phyloP scores from a whole-genome alignment of 2,797 vertebrate species.

The Euphonia xanthogaster region DNA sequence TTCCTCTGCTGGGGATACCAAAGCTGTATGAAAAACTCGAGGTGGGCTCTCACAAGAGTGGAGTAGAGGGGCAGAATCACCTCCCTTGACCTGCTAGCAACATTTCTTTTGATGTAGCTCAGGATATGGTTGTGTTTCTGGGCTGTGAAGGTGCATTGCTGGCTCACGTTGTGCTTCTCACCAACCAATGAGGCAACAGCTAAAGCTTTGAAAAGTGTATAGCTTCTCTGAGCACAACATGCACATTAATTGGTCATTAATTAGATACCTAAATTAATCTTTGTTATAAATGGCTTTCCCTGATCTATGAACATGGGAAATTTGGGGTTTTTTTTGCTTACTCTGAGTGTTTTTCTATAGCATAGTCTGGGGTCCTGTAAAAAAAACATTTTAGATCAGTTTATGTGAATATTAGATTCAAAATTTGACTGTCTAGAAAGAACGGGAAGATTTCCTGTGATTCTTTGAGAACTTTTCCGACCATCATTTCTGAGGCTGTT shows the following conservation, averaged over 20 bases:
- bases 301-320: fast-evolving
- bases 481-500: neutral
- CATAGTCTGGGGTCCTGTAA: fast-evolving
- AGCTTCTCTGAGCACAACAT: neutral
- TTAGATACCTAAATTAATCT: neutral
- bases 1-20: neutral
- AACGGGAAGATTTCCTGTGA: neutral
- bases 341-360: neutral
- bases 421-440: neutral
- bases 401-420: neutral
- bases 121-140: neutral
- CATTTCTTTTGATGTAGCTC: neutral
- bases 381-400: neutral
- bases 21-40: neutral
- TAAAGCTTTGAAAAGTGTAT: neutral
- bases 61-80: neutral
- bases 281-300: neutral
- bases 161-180: neutral
- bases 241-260: neutral
- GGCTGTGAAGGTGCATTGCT: neutral
- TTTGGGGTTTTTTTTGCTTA: neutral
- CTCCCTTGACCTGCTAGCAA: fast-evolving
- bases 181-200: neutral
- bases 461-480: neutral
- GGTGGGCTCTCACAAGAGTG: neutral